These are phyloP conservation scores for Diorhabda carinulata DNA, from an alignment of 1,140 invertebrate species.

Conservation along the genomic window DNA sequence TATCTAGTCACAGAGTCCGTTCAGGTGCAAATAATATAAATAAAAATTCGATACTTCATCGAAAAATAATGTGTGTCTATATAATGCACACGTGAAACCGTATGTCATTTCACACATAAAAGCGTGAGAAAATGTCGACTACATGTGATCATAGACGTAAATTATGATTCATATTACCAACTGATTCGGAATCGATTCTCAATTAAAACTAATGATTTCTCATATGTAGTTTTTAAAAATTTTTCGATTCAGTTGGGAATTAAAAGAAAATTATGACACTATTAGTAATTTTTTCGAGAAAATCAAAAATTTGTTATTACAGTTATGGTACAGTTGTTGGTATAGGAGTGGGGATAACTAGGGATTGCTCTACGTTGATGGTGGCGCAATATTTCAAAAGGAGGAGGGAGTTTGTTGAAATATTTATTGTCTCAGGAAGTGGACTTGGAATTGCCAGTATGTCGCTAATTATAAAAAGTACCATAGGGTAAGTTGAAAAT, in stretches of 20 bases:
- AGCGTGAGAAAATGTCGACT: no score
- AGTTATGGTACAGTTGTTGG: conserved; percentile 61
- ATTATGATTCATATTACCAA: background rate
- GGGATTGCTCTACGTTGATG: conserved; percentile 84
- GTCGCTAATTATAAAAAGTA: conserved; percentile 73
- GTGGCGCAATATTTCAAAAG: conserved; percentile 88
- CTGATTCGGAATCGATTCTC: no score
- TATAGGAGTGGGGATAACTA: conserved; percentile 76
- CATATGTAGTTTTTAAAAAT: no score
- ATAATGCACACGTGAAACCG: no score
- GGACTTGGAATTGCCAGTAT: conserved; percentile 80
- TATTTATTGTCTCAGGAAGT: conserved; percentile 79
- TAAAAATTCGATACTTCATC: no score
- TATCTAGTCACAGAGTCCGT: no score
- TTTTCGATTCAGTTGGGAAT: no score
- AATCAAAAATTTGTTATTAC: conserved; percentile 26
- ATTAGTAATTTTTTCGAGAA: background rate
- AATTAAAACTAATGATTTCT: no score
- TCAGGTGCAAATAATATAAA: no score
- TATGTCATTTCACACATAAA: no score
- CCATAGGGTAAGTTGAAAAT: conserved; percentile 63
- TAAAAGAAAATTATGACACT: no score
- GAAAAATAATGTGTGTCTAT: no score
- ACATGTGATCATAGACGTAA: background rate
- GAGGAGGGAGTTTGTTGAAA: conserved; percentile 79